Percentiles rank a stretch among this genome's conserved stretches.
These are phyloP conservation scores for Panonychus citri DNA, from an alignment of 1,140 invertebrate species.

Conservation along the genomic window DNA sequence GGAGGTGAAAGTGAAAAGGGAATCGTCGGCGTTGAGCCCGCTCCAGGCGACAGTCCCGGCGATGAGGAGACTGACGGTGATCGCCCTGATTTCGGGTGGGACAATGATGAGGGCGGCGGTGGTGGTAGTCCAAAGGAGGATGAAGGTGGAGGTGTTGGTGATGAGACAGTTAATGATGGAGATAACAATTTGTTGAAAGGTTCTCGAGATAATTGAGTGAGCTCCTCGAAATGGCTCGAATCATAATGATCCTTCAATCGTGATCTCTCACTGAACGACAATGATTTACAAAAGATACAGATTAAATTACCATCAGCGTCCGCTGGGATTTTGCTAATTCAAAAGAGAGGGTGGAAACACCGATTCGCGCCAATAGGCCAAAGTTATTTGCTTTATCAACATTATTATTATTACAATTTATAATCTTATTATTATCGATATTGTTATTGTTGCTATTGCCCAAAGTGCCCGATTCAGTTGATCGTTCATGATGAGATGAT, in stretches of 20 bases:
- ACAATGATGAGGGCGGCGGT: not conserved
- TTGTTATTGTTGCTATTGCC: not conserved
- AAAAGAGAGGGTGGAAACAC: not conserved
- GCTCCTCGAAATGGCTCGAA: constrained; percentile 29
- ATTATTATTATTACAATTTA: not conserved
- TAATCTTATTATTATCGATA: not conserved
- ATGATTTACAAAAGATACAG: constrained; percentile 37
- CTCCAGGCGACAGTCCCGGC: not conserved
- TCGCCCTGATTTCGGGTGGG: not conserved
- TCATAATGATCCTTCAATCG: constrained; percentile 41
- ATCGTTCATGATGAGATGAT: too few relatives aligned
- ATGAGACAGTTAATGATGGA: not conserved
- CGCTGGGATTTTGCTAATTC: constrained; percentile 9
- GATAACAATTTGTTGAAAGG: constrained; percentile 53
- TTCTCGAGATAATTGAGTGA: constrained; percentile 24
- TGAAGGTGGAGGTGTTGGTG: not conserved
- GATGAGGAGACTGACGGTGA: not conserved
- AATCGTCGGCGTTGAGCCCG: too few relatives aligned
- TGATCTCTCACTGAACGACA: constrained; percentile 31
- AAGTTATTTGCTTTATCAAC: not conserved
- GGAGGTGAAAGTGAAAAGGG: too few relatives aligned
- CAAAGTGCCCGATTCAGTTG: not conserved
- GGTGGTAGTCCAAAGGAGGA: not conserved
- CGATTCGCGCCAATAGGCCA: not conserved
- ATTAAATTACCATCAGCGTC: constrained; percentile 34